Conservation (phyloP, 1,140 invertebrate genomes). For the Penaeus japonicus region DNA sequence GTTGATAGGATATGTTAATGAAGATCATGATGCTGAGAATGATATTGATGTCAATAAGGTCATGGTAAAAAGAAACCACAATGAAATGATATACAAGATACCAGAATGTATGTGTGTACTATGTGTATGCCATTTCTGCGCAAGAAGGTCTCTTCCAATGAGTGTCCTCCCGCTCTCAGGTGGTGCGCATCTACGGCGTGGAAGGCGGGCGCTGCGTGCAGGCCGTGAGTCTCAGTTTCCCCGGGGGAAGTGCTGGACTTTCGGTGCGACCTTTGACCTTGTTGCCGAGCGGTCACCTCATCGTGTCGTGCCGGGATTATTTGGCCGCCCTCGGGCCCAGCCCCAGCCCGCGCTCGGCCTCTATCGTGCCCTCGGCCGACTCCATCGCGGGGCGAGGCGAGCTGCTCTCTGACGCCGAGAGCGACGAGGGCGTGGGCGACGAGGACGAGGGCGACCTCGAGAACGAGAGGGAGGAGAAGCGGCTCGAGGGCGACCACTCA, state of each 20-base stretch:
- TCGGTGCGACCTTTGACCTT: conserved; percentile 22
- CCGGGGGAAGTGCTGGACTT: conserved; percentile 21
- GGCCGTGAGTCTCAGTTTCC: conserved; percentile 21
- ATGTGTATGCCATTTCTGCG: too few species aligned
- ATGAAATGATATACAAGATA: too few species aligned
- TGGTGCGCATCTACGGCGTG: conserved; percentile 38
- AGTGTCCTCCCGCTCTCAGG: not conserved
- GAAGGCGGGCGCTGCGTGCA: conserved; percentile 38
- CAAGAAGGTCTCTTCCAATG: too few species aligned
- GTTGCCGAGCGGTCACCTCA: not conserved
- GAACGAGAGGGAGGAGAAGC: not conserved
- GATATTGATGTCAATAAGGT: too few species aligned
- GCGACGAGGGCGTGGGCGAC: not conserved
- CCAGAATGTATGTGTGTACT: too few species aligned
- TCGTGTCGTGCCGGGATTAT: conserved; percentile 43
- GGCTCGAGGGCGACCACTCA: not conserved
- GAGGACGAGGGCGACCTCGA: not conserved
- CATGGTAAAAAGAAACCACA: too few species aligned
- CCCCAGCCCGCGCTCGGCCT: not conserved
- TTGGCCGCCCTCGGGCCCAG: conserved; percentile 6
- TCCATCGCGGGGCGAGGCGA: not conserved
- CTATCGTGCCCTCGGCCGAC: not conserved
- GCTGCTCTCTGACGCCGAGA: not conserved
- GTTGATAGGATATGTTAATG: too few species aligned
- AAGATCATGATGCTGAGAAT: too few species aligned